Evolutionary conservation across 1,140 invertebrate genomes (phyloP).

Genomic region (Cydia fagiglandana): DNA sequence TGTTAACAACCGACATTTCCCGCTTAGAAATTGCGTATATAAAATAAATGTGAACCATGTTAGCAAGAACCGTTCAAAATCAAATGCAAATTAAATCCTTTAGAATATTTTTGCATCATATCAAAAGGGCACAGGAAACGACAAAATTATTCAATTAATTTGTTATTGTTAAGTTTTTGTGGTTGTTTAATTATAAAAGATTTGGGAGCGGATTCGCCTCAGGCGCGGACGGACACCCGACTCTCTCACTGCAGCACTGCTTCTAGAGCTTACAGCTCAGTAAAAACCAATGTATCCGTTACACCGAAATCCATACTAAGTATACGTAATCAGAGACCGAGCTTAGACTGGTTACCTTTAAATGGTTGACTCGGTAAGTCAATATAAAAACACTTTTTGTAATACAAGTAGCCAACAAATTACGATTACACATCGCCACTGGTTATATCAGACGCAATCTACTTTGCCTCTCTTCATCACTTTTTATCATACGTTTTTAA

Average conservation of each 20-base stretch:
- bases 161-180: slow-evolving; percentile 17
- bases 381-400: slow-evolving; percentile 41
- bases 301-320: not conserved
- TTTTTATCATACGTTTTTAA: not conserved
- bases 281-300: not conserved
- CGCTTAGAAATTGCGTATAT: too few species aligned
- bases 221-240: not conserved
- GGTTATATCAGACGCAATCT: slow-evolving; percentile 35
- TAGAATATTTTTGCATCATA: not conserved
- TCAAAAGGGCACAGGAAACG: slow-evolving; percentile 13
- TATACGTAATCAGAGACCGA: not conserved
- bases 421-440: slow-evolving; percentile 58
- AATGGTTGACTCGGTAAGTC: not conserved
- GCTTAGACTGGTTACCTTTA: not conserved
- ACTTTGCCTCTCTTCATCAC: not conserved
- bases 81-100: slow-evolving; percentile 5
- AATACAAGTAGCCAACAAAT: slow-evolving; percentile 72
- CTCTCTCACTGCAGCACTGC: not conserved
- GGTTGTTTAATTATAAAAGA: slow-evolving; percentile 2
- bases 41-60: not conserved
- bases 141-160: slow-evolving; percentile 5
- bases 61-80: not conserved
- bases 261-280: not conserved
- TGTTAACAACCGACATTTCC: too few species aligned
- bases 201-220: slow-evolving; percentile 15